phyloP scores from a whole-genome alignment of 2,888 invertebrate species.

The Nomada ferruginata region DNA sequence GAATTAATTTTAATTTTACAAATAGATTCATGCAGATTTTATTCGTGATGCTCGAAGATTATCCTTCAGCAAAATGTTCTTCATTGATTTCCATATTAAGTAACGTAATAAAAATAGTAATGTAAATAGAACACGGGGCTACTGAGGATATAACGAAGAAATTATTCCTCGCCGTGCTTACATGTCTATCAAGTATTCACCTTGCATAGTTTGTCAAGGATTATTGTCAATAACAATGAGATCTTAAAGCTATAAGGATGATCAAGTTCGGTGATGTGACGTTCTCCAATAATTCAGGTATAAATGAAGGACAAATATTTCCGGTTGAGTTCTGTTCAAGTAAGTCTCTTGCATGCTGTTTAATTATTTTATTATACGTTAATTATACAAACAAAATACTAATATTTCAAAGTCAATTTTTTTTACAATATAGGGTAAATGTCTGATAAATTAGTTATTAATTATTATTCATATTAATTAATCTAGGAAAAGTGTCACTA shows the following conservation, averaged over 20 bases:
- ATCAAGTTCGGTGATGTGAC: background rate
- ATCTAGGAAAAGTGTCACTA: too few species aligned
- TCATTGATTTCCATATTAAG: slow-evolving; percentile 1
- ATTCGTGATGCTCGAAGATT: background rate
- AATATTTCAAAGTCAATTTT: too few species aligned
- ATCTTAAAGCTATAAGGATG: background rate
- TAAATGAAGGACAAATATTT: too few species aligned
- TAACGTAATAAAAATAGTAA: slow-evolving; percentile 7
- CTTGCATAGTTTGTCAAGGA: slow-evolving; percentile 21
- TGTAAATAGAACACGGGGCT: background rate
- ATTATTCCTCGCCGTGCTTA: slow-evolving; percentile 18
- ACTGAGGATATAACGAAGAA: slow-evolving; percentile 39
- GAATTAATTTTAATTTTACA: slow-evolving; percentile 2
- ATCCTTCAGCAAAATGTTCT: background rate
- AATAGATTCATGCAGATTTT: too few species aligned
- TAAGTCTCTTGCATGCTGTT: too few species aligned
- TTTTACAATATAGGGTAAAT: too few species aligned
- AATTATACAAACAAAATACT: too few species aligned
- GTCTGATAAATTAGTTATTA: too few species aligned
- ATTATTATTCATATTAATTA: background rate
- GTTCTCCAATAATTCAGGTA: background rate
- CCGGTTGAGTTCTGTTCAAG: too few species aligned
- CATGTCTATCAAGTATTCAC: slow-evolving; percentile 9
- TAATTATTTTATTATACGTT: too few species aligned
- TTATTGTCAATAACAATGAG: slow-evolving; percentile 4